A percentile compares a stretch with the other conserved stretches of the same genome.
phyloP scores from a whole-genome alignment of 64 coral and sea anemone species.

The Montipora sp. region DNA sequence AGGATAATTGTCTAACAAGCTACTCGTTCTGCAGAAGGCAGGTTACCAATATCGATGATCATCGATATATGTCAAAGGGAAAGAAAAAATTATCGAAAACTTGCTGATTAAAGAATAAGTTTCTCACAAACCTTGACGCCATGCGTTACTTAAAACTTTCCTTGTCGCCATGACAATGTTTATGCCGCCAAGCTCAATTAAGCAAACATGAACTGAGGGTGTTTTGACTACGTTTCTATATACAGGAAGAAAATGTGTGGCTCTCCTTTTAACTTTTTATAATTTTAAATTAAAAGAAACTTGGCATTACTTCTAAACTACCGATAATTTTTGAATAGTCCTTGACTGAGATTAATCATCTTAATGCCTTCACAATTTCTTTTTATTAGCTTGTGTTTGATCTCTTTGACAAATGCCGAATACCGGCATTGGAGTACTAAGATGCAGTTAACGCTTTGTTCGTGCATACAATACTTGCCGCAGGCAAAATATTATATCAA shows the following conservation, averaged over 20 bases:
- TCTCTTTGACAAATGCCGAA: slow-evolving; percentile 20
- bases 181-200: neutral
- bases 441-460: neutral
- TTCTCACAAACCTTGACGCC: neutral
- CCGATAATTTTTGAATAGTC: neutral
- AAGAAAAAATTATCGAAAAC: neutral
- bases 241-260: neutral
- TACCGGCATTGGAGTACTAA: neutral
- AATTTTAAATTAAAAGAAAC: neutral
- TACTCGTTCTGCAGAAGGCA: too few species aligned
- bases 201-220: neutral
- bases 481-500: neutral
- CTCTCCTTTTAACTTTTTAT: neutral
- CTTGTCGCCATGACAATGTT: slow-evolving; percentile 2
- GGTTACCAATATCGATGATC: neutral
- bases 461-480: neutral
- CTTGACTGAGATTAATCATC: neutral
- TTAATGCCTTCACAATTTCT: neutral
- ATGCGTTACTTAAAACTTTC: neutral
- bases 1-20: too few species aligned
- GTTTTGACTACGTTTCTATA: neutral
- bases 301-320: neutral
- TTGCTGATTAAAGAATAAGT: neutral
- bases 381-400: slow-evolving; percentile 3
- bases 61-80: too few species aligned